Base-by-base conservation (phyloP, 2,113 vertebrate species). In the Rhea americana region DNA sequence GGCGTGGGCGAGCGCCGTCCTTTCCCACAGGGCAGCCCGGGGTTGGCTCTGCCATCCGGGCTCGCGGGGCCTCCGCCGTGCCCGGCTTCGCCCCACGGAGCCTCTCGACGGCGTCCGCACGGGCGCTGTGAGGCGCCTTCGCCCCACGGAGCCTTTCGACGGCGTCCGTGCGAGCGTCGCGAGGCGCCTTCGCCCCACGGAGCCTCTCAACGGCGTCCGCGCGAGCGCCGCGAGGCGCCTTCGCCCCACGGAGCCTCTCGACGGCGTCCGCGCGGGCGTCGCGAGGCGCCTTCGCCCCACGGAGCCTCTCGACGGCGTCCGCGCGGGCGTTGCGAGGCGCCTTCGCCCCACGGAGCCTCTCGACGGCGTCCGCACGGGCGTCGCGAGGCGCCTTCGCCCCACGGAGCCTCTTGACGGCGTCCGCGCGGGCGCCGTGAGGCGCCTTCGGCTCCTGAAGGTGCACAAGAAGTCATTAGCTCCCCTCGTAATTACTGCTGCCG, bases 211-310 rank as follows among this genome's bases (percentile, higher is more conserved):
- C 5, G 72, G 55, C 63, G 58, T 50, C 41, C 15, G 18, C 4
- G 48, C 21, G 48, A 70, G 30, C 4, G 2, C 39, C 37, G 0
- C 11, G 56, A 10, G 32, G 37, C 0, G 0, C 0, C 0, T 47
- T 83, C 39, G 65, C 35, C 35, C 35, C 35, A 35, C 35, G 35
- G 35, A 88, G 43, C 1, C 0, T 51, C 43, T 39, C 28, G 13
- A 41, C 5, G 72, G 55, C 63, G 58, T 50, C 41, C 15, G 18
- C 5, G 48, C 21, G 48, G 70, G 30, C 4, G 2, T 39, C 41
- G 0, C 11, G 56, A 10, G 32, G 37, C 0, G 0, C 0, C 0
- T 47, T 83, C 39, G 65, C 35, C 35, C 35, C 35, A 35, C 35
- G 35, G 35, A 88, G 43, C 1, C 0, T 51, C 43, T 39, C 28